Base-by-base conservation (phyloP, 2,113 vertebrate genomes). In the Leuciscus idus region DNA sequence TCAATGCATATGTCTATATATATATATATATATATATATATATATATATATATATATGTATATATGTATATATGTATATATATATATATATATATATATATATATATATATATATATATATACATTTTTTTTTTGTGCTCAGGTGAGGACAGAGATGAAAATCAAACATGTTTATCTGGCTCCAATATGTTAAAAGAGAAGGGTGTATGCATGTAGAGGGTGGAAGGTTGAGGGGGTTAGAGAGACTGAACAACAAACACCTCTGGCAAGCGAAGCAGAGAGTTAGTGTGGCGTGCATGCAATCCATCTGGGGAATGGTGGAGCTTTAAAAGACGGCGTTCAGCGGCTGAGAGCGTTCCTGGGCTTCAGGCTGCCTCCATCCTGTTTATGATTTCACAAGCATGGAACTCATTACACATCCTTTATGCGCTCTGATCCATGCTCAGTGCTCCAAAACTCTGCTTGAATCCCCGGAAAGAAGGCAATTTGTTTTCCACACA, bases 351-450 rank as follows among this genome's bases (percentile, higher is more conserved):
- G 86, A 91, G 87, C 75, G 50, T 85, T 87, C 85, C 84, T 83
- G 81, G 84, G 86, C 85, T 88, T 59, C 78, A 33, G 86, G 87
- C 83, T 81, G 50, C 76, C 79, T 90, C 90, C 88, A 92, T 91
- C 91, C 90, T 91, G 84, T 92, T 91, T 91, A 90, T 91, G 90
- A 88, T 92, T 92, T 92, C 92, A 91, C 84, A 89, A 90, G 87
- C 92, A 93, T 92, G 91, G 90, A 92, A 92, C 86, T 91, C 90
- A 92, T 93, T 91, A 92, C 89, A 91, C 89, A 78, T 92, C 85
- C 89, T 91, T 88, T 88, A 90, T 85, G 85, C 87, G 84, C 83
- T 90, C 81, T 90, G 90, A 92, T 91, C 89, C 87, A 21, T 21
- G 43, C 84, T 62, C 43, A 33, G 50, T 61, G 83, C 85, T 84